Conservation (phyloP, 2,888 invertebrate species). For the Archips xylosteana region DNA sequence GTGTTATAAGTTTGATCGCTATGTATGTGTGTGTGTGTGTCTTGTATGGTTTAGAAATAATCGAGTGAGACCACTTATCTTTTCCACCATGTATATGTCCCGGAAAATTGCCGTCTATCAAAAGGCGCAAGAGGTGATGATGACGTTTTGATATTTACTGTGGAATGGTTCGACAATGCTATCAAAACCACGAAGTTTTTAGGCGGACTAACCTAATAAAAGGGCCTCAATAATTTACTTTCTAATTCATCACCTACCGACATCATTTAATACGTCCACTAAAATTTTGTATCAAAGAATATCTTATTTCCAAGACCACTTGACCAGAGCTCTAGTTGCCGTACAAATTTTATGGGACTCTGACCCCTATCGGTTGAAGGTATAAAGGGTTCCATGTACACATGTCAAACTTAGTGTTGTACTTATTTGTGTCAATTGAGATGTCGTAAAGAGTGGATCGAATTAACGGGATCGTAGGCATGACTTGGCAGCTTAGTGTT, state of each 20-base stretch:
- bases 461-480: conserved; percentile 59
- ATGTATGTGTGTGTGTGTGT: too few species aligned
- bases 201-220: background rate
- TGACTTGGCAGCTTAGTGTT: conserved; percentile 50
- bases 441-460: conserved; percentile 57
- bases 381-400: conserved; percentile 27
- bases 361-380: conserved; percentile 1
- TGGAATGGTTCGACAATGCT: too few species aligned
- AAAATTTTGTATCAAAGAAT: conserved; percentile 16
- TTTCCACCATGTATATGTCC: too few species aligned
- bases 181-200: too few species aligned
- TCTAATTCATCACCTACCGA: conserved; percentile 1
- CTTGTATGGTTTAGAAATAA: too few species aligned
- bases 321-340: background rate
- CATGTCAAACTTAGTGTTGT: conserved; percentile 50
- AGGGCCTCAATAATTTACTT: background rate
- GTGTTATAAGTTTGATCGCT: too few species aligned
- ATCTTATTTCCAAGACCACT: conserved; percentile 14
- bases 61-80: too few species aligned
- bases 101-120: too few species aligned
- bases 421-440: conserved; percentile 54
- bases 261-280: conserved; percentile 7
- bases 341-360: background rate
- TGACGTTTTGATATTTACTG: too few species aligned
- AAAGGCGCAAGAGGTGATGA: too few species aligned